Base-by-base conservation (phyloP, 2,113 vertebrate species). In the Oxygymnocypris stewartii region DNA sequence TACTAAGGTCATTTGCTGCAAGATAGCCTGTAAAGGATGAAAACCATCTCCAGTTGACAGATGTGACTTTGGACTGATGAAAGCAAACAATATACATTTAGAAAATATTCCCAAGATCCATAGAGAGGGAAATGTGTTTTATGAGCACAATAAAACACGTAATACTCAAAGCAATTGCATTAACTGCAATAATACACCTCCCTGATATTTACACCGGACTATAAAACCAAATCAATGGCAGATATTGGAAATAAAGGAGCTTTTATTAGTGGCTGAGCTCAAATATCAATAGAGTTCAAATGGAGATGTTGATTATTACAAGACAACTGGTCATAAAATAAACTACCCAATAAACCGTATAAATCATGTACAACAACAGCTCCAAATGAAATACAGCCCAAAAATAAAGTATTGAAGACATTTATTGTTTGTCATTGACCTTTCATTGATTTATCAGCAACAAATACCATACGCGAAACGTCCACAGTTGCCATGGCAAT, bases 1-100 rank as follows among this genome's bases (percentile, higher is more conserved):
- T 28, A 90, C 88, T 11, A 88, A 89, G 40, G 79, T 79, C 57
- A 91, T 81, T 85, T 91, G 89, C 85, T 91, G 89, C 51, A 93
- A 35, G 51, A 81, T 63, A 23, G 87, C 90, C 93, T 94, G 69
- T 75, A 18, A 57, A 14, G n/a, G 35, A 85, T 2, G 67, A 86
- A 13, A 86, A 10, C 5, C 4, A 9, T 76, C n/a, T 76, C 42
- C 13, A 47, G 73, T 75, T 9, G 10, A 79, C 10, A 87, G 54
- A 89, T 23, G 20, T 57, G 10, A 12, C 16, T 57, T 57, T 23
- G 23, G 16, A 57, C 77, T 35, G 14, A 16, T 78, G 14, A 31
- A n/a, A n/a, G n/a, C n/a, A 78, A 78, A 42, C 4, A 42, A 23
- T 2, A 42, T 9, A 73, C 37, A 73, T 73, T 9, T 59, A 59